Percentiles rank a stretch among this genome's conserved stretches.
Evolutionary conservation across 2,797 vertebrate species (phyloP).

Genomic region (Protosalanx chinensis): DNA sequence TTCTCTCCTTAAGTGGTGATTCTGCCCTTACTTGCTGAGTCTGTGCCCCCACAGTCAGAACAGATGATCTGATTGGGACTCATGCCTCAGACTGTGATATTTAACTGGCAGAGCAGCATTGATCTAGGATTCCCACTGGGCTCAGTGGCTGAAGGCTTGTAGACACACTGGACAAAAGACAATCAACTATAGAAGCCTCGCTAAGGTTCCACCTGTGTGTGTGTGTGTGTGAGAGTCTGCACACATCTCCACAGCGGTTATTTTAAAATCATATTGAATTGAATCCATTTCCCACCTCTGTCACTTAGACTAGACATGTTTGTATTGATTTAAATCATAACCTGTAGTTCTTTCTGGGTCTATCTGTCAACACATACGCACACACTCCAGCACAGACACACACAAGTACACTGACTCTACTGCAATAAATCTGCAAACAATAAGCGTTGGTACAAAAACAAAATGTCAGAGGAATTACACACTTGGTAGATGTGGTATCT

Average conservation of each 20-base stretch:
- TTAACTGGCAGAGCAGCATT: conserved; percentile 5
- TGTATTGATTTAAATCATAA: conserved; percentile 65
- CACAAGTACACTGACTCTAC: neutral
- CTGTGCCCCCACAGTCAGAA: conserved; percentile 19
- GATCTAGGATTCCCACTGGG: conserved; percentile 28
- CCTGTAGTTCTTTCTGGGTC: conserved; percentile 9
- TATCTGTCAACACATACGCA: conserved; percentile 10
- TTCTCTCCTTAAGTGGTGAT: conserved; percentile 16
- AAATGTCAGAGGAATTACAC: neutral
- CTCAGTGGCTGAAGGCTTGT: neutral
- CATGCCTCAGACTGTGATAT: conserved; percentile 22
- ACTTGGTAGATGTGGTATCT: neutral
- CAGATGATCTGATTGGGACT: conserved; percentile 28
- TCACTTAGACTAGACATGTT: conserved; percentile 44
- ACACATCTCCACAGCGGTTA: conserved; percentile 16
- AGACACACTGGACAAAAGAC: neutral
- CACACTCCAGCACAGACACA: conserved; percentile 25
- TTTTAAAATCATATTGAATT: conserved; percentile 43
- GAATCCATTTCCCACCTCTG: conserved; percentile 28
- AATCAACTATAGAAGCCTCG: neutral
- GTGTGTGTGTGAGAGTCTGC: neutral
- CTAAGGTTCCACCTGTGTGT: neutral
- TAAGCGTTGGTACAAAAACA: too few relatives aligned
- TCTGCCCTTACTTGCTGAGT: conserved; percentile 16
- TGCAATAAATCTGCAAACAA: conserved; percentile 37